Evolutionary conservation across 2,888 invertebrate species (phyloP).

Genomic region (Parochlus steinenii): DNA sequence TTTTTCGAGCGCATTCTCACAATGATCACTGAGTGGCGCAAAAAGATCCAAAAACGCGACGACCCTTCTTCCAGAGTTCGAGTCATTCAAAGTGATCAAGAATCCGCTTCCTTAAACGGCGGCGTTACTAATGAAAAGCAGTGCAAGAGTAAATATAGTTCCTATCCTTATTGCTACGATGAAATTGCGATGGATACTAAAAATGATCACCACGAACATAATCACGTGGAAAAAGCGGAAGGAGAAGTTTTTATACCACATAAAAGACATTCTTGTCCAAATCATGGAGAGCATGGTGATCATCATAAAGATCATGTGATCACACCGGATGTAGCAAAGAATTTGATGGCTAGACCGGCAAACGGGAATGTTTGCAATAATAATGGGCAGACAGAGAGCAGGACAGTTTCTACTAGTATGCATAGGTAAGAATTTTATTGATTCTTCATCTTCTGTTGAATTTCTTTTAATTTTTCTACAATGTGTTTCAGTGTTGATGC

Average conservation of each 20-base stretch:
- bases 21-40: slow-evolving; percentile 65
- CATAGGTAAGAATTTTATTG: slow-evolving; percentile 15
- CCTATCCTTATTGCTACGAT: slow-evolving; percentile 74
- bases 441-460: too few relatives aligned
- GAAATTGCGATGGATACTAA: slow-evolving; percentile 63
- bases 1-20: slow-evolving; percentile 70
- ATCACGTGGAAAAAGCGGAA: slow-evolving; percentile 15
- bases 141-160: slow-evolving; percentile 79
- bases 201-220: slow-evolving; percentile 35
- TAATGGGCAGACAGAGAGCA: slow-evolving; percentile 20
- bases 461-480: too few relatives aligned
- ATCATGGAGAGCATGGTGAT: background rate
- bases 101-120: slow-evolving; percentile 25
- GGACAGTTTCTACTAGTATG: slow-evolving; percentile 22
- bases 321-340: background rate
- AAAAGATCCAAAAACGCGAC: slow-evolving; percentile 50
- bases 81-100: slow-evolving; percentile 54
- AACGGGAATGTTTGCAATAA: slow-evolving; percentile 13
- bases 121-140: slow-evolving; percentile 37
- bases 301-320: slow-evolving; percentile 2
- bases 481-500: too few relatives aligned
- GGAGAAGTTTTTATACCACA: slow-evolving; percentile 4
- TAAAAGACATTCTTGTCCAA: background rate
- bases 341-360: slow-evolving; percentile 10
- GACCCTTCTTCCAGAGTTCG: slow-evolving; percentile 50